Conservation (phyloP, 2,797 vertebrate species). For the Gobio occitaniae region DNA sequence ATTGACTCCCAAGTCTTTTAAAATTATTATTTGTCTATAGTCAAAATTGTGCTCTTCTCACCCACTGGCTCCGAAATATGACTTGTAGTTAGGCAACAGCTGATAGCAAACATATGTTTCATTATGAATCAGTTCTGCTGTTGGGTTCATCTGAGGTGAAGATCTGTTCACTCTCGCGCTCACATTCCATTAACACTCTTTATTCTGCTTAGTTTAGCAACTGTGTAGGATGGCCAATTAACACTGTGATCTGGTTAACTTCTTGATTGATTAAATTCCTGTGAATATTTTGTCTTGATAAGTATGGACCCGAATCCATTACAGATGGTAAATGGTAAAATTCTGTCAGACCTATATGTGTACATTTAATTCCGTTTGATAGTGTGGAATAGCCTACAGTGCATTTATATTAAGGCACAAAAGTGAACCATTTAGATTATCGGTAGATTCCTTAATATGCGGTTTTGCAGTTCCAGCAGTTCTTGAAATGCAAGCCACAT, state of each 20-base stretch:
- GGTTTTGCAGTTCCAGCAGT: background rate
- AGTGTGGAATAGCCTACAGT: slow-evolving; percentile 1
- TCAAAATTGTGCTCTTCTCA: background rate
- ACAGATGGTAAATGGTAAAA: too few relatives aligned
- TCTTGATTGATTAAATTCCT: slow-evolving; percentile 44
- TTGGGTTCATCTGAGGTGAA: background rate
- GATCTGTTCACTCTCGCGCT: background rate
- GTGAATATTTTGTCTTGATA: background rate
- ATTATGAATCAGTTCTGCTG: slow-evolving; percentile 2
- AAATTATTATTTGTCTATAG: background rate
- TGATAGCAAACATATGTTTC: slow-evolving; percentile 27
- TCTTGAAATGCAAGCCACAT: background rate
- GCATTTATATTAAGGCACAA: slow-evolving; percentile 17
- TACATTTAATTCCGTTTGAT: background rate
- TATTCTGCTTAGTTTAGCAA: slow-evolving; percentile 29
- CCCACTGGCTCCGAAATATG: background rate
- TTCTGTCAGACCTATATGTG: background rate
- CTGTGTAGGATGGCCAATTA: slow-evolving; percentile 27
- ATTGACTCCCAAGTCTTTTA: background rate
- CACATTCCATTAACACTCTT: background rate
- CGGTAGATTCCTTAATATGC: background rate
- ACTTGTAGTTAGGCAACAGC: slow-evolving; percentile 2
- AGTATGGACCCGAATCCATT: slow-evolving; percentile 43
- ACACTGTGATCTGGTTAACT: slow-evolving; percentile 43
- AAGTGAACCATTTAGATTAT: background rate